Evolutionary conservation across 2,888 invertebrate species (phyloP), one percentile per base, ranked within the genome.

Genomic region (Lasioglossum lativentre): DNA sequence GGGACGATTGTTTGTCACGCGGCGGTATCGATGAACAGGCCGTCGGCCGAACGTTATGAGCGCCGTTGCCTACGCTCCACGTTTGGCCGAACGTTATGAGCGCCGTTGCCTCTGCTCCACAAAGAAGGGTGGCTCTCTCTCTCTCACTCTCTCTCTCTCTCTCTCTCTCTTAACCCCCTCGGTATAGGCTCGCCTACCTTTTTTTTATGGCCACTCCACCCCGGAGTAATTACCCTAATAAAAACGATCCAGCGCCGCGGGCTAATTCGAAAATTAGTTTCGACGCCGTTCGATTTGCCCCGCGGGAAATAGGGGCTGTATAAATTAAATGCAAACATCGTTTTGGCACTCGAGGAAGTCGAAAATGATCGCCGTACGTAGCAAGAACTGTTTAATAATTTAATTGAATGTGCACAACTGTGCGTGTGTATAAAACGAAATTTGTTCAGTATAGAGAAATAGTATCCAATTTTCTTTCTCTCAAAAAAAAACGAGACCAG

Each of bases 1-100:
- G 88, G 89, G 73, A 80, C 81, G 88, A 91, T 92, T 90, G 90
- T 90, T 91, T 88, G 88, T 86, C 89, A 81, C 83, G 75, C 75
- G 72, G 86, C 83, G 83, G 85, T 92, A 89, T 91, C 91, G 87
- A 89, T 86, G 86, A 84, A 88, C 88, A 88, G 81, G 63, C 78
- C 52, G 83, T 81, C 63, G 76, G 59, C 72, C 74, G 75, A 73
- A 86, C 71, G 23, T 85, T 83, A 87, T 63, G 27, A 63, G 30
- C 59, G 27, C 8, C 47, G 47, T 23, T 47, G 47, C 52, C 52
- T 8, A 2, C 14, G 27, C 16, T 63, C 16, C 16, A 6, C 59
- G 30, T 30, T 34, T 34, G 76, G 63, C 70, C 75, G 75, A 72
- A 86, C 72, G 27, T 85, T 83, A 87, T 19, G 19, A 47, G 47